Evolutionary conservation across 2,888 invertebrate species (phyloP), one percentile per base, ranked within the genome.

Genomic region (Thereva nobilitata): DNA sequence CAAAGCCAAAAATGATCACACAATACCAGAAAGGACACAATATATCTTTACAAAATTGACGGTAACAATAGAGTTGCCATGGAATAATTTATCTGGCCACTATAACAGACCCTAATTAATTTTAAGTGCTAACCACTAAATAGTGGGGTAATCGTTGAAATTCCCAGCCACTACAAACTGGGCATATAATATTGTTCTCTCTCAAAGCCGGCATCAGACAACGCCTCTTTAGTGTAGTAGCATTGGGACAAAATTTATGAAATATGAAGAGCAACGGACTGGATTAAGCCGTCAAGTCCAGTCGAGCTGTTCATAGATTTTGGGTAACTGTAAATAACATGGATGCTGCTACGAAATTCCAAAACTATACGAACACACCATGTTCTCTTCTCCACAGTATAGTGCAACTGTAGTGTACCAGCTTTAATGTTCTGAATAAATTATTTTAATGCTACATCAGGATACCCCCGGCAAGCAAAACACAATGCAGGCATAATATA

Each of bases 341-440:
- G 23, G 23, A 23, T 23, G 23, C 23, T 23, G 23, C 23, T 23
- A 23, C 23, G 23, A 23, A 23, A 23, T 23, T 23, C 23, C 23
- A 23, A 23, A 23, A 23, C 23, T 23, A 23, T 23, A 23, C 23
- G 23, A 23, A 23, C 23, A 23, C 23, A 2, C 23, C 23, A 42
- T 8, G 50, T 34, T 61, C 23, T 50, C 49, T 61, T 49, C 50
- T 41, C 61, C 61, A 44, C 38, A 23, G 23, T 1, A 23, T 56
- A 53, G n/a, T 44, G 52, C 56, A 66, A 52, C 57, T 66, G 50
- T 55, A 66, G 41, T 66, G 42, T 23, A 23, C 23, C 61, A 61
- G 56, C 67, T 67, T 67, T 64, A 67, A 67, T 67, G 67, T 67
- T 49, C 56, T 56, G 67, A 64, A 67, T 67, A 64, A 64, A 67